phyloP scores from a whole-genome alignment of 2,888 invertebrate species.

The Deilephila porcellus region DNA sequence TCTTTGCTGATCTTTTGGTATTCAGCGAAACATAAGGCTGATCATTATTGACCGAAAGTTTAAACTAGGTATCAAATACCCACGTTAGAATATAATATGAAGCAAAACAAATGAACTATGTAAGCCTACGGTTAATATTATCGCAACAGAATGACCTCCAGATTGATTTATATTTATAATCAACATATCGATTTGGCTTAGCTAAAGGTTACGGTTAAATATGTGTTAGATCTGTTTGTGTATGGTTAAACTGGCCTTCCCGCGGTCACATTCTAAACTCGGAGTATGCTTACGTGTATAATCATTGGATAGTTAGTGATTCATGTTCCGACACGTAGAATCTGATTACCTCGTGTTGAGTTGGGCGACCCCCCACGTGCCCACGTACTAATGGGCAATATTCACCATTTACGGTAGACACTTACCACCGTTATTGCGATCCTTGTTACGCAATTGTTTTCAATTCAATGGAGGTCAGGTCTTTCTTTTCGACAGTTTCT shows the following conservation, averaged over 20 bases:
- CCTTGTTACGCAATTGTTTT: slow-evolving; percentile 64
- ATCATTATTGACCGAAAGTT: no score
- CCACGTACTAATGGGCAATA: slow-evolving; percentile 75
- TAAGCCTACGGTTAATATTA: background rate
- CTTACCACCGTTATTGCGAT: slow-evolving; percentile 53
- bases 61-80: no score
- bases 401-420: slow-evolving; percentile 63
- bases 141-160: background rate
- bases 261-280: slow-evolving; percentile 1
- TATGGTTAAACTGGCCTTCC: background rate
- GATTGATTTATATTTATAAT: background rate
- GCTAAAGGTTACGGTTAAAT: background rate
- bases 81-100: background rate
- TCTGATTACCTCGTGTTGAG: slow-evolving; percentile 47
- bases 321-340: slow-evolving; percentile 26
- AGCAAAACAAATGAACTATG: background rate
- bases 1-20: no score
- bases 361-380: slow-evolving; percentile 74
- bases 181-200: background rate
- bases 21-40: no score
- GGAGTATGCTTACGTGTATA: background rate
- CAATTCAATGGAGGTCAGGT: slow-evolving; percentile 62
- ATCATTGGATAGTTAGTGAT: slow-evolving; percentile 15
- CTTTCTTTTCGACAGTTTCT: slow-evolving; percentile 49
- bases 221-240: background rate